Evolutionary conservation across 2,797 vertebrate species (phyloP).

Genomic region (Pteronotus mesoamericanus): DNA sequence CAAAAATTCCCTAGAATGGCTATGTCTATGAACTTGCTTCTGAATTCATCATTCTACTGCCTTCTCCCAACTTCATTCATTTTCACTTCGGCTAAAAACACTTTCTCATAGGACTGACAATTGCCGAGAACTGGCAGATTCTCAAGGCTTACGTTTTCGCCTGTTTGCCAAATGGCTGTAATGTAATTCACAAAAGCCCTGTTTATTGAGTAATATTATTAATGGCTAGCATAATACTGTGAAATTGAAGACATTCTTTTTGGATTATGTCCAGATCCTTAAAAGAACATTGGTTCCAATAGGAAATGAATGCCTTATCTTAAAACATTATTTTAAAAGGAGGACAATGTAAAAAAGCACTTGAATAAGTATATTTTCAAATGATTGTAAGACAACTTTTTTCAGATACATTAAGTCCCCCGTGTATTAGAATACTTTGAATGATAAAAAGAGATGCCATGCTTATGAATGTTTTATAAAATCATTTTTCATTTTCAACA

Average conservation of each 20-base stretch:
- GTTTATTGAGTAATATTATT: conserved; percentile 71
- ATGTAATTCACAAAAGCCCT: conserved; percentile 63
- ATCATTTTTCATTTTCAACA: conserved; percentile 43
- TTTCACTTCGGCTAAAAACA: conserved; percentile 26
- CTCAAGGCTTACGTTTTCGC: conserved; percentile 56
- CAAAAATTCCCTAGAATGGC: neutral
- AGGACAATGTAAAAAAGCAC: neutral
- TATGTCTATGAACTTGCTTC: neutral
- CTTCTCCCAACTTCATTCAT: neutral
- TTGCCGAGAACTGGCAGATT: conserved; percentile 57
- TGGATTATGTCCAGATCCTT: conserved; percentile 54
- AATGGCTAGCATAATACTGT: conserved; percentile 61
- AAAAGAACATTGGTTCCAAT: conserved; percentile 47
- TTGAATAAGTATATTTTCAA: conserved; percentile 5
- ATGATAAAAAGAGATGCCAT: neutral
- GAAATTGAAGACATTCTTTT: conserved; percentile 53
- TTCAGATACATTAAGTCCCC: neutral
- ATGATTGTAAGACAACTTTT: neutral
- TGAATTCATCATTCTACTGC: neutral
- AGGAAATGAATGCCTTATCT: conserved; percentile 52
- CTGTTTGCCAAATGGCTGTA: conserved; percentile 53
- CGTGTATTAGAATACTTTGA: neutral
- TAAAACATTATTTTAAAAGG: conserved; percentile 48
- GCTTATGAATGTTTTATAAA: neutral
- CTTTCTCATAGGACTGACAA: conserved; percentile 25